These are phyloP conservation scores for Monodelphis domestica DNA, from an alignment of 2,797 vertebrate species.

Conservation along the genomic window DNA sequence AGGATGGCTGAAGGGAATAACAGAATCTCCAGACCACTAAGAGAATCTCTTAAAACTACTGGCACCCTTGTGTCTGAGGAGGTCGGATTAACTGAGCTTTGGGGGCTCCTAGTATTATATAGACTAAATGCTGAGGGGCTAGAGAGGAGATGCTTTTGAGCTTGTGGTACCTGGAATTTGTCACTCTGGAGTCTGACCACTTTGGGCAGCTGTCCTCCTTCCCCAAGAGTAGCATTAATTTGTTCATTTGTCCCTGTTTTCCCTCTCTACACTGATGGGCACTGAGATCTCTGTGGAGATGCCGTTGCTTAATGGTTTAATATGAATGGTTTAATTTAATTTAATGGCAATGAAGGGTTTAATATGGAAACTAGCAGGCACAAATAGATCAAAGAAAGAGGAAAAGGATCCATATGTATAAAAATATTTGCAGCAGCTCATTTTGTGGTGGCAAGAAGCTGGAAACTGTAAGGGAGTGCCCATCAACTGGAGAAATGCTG, in stretches of 20 bases:
- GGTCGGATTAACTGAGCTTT: neutral
- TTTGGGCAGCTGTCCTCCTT: neutral
- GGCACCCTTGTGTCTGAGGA: neutral
- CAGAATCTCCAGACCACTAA: neutral
- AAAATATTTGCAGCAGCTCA: neutral
- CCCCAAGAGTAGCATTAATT: neutral
- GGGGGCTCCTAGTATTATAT: neutral
- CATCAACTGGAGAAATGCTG: neutral
- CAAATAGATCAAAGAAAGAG: neutral
- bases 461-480: neutral
- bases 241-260: conserved; percentile 73
- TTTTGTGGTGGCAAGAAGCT: neutral
- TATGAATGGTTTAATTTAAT: too few relatives aligned
- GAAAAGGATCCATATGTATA: neutral
- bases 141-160: neutral
- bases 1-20: neutral
- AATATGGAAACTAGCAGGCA: conserved; percentile 69
- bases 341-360: too few relatives aligned
- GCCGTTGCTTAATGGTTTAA: conserved; percentile 70
- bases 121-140: neutral
- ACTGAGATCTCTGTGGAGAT: conserved; percentile 70
- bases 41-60: neutral
- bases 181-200: neutral
- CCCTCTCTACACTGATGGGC: conserved; percentile 65
- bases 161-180: neutral